A percentile compares a stretch with the other conserved stretches of the same genome.
These are phyloP conservation scores for Acromyrmex heyeri DNA, from an alignment of 1,140 invertebrate species.

Conservation along the genomic window DNA sequence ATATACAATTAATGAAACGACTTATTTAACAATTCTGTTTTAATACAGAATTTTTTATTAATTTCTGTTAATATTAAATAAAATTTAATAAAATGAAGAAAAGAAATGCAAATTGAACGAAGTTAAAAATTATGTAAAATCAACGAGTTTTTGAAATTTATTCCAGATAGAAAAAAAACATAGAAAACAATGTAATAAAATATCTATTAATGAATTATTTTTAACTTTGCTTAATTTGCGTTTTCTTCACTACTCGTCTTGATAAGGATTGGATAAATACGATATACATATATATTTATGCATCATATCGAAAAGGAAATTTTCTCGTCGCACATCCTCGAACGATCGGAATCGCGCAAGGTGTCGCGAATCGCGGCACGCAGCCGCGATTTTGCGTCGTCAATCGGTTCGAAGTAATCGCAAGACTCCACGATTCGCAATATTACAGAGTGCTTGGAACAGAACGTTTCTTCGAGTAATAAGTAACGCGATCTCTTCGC, in stretches of 20 bases:
- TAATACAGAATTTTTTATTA: not conserved
- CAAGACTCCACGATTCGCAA: conserved; percentile 58
- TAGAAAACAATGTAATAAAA: too few species aligned
- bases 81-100: not conserved
- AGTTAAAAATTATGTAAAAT: too few species aligned
- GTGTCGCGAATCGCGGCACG: conserved; percentile 48
- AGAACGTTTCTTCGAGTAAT: conserved; percentile 77
- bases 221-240: not conserved
- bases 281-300: conserved; percentile 42
- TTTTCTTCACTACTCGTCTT: not conserved
- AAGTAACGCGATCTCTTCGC: conserved; percentile 75
- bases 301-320: conserved; percentile 1
- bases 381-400: conserved; percentile 51
- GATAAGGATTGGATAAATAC: conserved; percentile 4
- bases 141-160: too few species aligned
- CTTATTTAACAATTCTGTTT: not conserved
- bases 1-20: not conserved
- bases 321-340: conserved; percentile 24
- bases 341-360: conserved; percentile 18
- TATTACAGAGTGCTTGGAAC: conserved; percentile 74
- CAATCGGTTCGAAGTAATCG: conserved; percentile 70
- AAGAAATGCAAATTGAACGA: too few species aligned
- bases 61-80: not conserved
- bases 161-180: too few species aligned
- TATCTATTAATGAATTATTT: not conserved